Evolutionary conservation across 2,113 vertebrate genomes (phyloP), one percentile per base, ranked within the genome.

Genomic region (Regulus satrapa): DNA sequence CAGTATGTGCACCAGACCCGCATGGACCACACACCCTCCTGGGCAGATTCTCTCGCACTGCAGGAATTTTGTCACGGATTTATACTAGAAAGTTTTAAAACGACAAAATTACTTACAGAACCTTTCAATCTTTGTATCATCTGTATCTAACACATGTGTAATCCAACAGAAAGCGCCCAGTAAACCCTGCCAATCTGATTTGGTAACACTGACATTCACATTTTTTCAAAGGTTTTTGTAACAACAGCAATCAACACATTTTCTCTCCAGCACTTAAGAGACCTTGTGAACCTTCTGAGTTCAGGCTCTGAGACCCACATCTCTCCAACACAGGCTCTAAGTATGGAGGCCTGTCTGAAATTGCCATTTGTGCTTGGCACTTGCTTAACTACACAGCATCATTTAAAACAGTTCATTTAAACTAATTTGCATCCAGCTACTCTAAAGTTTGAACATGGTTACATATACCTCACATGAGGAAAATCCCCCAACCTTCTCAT

Each of bases 1-100:
- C 0, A 8, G 25, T 10, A 24, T 0, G 2, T 32, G 48, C 45
- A 46, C 12, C 36, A 54, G 18, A 81, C 21, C 38, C 24, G 40
- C 41, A 55, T 9, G 14, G 10, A 52, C 8, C 34, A 40, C 19
- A 43, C 9, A 40, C 7, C 18, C 41, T 54, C 38, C 31, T 2
- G 10, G 12, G 63, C 2, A 64, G 24, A 61, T 46, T 31, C 13
- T 66, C 52, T 10, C 32, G 40, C 21, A 7, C 1, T 52, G 46
- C 32, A 29, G 49, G 9, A 54, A 45, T 78, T 77, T 64, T 69
- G 18, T 74, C 61, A 67, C 9, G 61, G 58, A 54, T 62, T 66
- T 40, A 14, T 29, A 74, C 4, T 10, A 16, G 7, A 26, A 85
- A 72, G 5, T n/a, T 85, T 48, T 31, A 51, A 72, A 94, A 88